phyloP scores from a whole-genome alignment of 2,797 vertebrate genomes.

The Allochrocebus solatus region DNA sequence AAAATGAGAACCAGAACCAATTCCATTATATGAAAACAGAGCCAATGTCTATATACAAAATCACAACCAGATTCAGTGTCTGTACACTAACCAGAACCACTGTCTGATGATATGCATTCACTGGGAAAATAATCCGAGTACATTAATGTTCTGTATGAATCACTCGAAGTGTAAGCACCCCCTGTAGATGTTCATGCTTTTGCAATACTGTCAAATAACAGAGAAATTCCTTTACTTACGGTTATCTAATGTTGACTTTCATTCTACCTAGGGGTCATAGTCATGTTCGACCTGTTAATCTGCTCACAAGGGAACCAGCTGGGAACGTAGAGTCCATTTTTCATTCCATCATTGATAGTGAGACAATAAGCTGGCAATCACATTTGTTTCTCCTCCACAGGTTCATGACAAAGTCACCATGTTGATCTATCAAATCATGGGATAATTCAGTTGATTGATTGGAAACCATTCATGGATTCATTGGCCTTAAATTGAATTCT shows the following conservation, averaged over 20 bases:
- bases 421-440: conserved; percentile 57
- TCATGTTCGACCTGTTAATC: conserved; percentile 57
- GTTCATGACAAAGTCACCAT: conserved; percentile 47
- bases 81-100: background rate
- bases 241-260: background rate
- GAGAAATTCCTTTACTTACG: background rate
- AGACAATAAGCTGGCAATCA: conserved; percentile 71
- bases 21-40: background rate
- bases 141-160: background rate
- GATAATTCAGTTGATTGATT: conserved; percentile 73
- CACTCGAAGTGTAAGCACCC: background rate
- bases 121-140: background rate
- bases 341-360: conserved; percentile 54
- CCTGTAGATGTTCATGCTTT: background rate
- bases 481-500: conserved; percentile 58
- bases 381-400: conserved; percentile 66
- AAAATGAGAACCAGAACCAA: background rate
- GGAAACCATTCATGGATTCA: conserved; percentile 63
- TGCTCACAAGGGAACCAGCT: conserved; percentile 44
- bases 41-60: background rate
- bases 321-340: conserved; percentile 27
- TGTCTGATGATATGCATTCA: background rate
- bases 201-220: background rate
- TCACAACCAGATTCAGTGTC: background rate
- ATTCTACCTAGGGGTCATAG: conserved; percentile 36